Conservation (phyloP, 2,797 vertebrate species). For the Anabas testudineus region DNA sequence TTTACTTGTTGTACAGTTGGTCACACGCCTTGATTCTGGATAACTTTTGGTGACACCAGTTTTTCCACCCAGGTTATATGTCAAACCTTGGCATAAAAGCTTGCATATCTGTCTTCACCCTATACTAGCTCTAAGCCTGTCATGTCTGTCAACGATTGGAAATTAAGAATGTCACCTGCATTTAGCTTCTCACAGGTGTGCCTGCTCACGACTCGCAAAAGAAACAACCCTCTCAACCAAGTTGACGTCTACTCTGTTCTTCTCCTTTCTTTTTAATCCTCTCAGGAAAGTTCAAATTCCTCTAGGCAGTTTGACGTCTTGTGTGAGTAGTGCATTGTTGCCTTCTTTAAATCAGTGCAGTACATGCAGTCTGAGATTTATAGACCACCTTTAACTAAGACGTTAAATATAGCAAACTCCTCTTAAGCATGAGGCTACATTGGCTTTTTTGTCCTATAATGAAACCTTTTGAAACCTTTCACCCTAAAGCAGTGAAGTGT, state of each 20-base stretch:
- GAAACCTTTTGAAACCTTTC: conserved; percentile 7
- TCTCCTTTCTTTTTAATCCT: conserved; percentile 12
- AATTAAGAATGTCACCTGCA: conserved; percentile 50
- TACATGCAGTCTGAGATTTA: not conserved
- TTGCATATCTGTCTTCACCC: conserved; percentile 7
- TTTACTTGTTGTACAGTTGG: conserved; percentile 1
- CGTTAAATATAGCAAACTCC: not conserved
- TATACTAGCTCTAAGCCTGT: conserved; percentile 1
- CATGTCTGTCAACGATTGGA: conserved; percentile 56
- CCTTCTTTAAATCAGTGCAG: not conserved
- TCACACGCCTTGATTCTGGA: conserved; percentile 14
- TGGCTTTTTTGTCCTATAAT: not conserved
- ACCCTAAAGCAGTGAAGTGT: conserved; percentile 6
- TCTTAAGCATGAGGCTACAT: too few relatives aligned
- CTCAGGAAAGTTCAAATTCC: not conserved
- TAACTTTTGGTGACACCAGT: conserved; percentile 24
- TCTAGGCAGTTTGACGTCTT: not conserved
- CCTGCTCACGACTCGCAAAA: conserved; percentile 6
- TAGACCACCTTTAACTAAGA: not conserved
- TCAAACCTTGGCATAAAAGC: not conserved
- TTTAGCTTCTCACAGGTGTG: conserved; percentile 54
- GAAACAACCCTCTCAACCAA: not conserved
- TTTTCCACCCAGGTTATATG: conserved; percentile 25
- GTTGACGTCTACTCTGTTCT: not conserved
- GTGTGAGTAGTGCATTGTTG: not conserved